phyloP scores from a whole-genome alignment of 1,140 invertebrate species.

The Tetragnatha versicolor region DNA sequence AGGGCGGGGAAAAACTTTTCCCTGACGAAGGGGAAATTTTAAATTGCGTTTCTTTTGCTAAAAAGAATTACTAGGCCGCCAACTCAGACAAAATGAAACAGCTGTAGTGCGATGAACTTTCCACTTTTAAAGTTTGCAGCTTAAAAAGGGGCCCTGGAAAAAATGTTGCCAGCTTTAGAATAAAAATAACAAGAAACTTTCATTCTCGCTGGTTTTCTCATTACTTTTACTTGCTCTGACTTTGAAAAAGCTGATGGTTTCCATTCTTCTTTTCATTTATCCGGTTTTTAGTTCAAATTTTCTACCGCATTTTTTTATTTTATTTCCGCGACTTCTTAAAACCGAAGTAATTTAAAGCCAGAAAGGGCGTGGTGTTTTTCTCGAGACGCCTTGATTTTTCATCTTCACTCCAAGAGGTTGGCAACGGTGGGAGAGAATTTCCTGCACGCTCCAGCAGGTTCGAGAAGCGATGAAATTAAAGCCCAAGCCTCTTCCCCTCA shows the following conservation, averaged over 20 bases:
- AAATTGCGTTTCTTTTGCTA: constrained; percentile 48
- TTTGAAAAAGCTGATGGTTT: constrained; percentile 31
- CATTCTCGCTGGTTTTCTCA: constrained; percentile 48
- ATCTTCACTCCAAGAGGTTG: constrained; percentile 28
- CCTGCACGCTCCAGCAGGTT: constrained; percentile 1
- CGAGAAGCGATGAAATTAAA: constrained; percentile 36
- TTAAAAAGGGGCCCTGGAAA: constrained; percentile 6
- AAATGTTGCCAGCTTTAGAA: background rate
- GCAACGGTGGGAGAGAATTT: background rate
- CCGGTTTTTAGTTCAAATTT: constrained; percentile 12
- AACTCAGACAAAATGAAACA: constrained; percentile 47
- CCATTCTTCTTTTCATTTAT: constrained; percentile 7
- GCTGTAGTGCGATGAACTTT: constrained; percentile 51
- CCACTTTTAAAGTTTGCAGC: constrained; percentile 50
- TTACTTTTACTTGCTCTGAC: constrained; percentile 39
- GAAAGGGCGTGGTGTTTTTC: constrained; percentile 38
- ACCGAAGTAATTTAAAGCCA: constrained; percentile 50
- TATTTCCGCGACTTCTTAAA: constrained; percentile 20
- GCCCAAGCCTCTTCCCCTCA: background rate
- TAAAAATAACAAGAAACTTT: constrained; percentile 38
- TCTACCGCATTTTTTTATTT: background rate
- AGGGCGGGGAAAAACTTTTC: constrained; percentile 22
- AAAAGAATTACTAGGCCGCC: constrained; percentile 45
- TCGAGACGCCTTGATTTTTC: constrained; percentile 44
- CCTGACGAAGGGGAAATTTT: constrained; percentile 32